Percentiles rank a stretch among this genome's conserved stretches.
These are phyloP conservation scores for Trichacis sp. DNA, from an alignment of 2,888 invertebrate species.

Conservation along the genomic window DNA sequence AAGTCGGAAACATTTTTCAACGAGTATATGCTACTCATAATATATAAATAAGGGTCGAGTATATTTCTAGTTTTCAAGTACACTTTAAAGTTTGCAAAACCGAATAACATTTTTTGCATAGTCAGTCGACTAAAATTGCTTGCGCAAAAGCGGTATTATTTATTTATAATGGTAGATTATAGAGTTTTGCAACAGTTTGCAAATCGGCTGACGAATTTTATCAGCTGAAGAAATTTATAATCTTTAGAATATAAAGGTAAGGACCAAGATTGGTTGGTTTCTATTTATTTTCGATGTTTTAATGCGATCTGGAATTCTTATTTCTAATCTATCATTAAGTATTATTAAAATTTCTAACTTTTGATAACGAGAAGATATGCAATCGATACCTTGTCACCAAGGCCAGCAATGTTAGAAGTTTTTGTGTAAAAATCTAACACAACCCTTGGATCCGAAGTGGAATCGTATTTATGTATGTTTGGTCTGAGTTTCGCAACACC, in stretches of 20 bases:
- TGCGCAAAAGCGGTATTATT: no score
- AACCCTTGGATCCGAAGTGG: slow-evolving; percentile 5
- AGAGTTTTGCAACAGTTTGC: no score
- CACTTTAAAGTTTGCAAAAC: no score
- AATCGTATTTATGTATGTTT: not conserved
- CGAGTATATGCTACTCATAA: no score
- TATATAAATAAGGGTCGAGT: no score
- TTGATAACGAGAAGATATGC: slow-evolving; percentile 33
- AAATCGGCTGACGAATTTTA: not conserved
- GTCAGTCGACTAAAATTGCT: no score
- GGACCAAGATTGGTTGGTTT: slow-evolving; percentile 20
- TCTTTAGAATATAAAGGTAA: slow-evolving; percentile 18
- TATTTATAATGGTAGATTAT: no score
- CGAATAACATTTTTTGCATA: no score
- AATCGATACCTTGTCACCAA: slow-evolving; percentile 32
- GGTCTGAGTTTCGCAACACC: slow-evolving; percentile 3
- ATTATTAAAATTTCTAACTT: slow-evolving; percentile 26
- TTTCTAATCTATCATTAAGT: slow-evolving; percentile 19
- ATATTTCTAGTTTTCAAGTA: no score
- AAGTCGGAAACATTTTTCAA: no score
- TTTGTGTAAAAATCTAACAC: slow-evolving; percentile 5
- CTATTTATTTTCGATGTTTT: slow-evolving; percentile 22
- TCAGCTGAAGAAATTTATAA: slow-evolving; percentile 13
- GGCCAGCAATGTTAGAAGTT: slow-evolving; percentile 12
- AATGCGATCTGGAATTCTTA: slow-evolving; percentile 26